Conservation (phyloP, 2,113 vertebrate species). For the Puntigrus tetrazona region DNA sequence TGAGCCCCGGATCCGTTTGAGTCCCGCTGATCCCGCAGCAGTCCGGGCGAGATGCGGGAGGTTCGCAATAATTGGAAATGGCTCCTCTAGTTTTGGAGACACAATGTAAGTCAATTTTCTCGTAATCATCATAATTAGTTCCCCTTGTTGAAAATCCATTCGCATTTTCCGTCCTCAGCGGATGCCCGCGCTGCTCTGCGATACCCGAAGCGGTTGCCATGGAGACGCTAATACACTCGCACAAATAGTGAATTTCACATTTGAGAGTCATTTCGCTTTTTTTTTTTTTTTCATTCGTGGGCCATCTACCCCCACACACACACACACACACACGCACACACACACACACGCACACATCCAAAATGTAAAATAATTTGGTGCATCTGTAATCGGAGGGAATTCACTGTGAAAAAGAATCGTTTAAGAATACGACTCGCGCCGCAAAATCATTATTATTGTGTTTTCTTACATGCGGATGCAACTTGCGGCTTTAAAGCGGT, state of each 20-base stretch:
- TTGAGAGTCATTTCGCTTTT: constrained; percentile 55
- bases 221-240: constrained; percentile 75
- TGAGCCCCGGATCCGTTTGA: constrained; percentile 27
- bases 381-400: constrained; percentile 43
- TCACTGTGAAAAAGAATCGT: constrained; percentile 15
- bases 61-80: constrained; percentile 45
- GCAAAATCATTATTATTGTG: background rate
- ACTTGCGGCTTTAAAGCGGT: background rate
- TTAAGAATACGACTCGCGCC: background rate
- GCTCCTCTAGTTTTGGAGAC: constrained; percentile 49
- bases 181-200: constrained; percentile 77
- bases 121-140: constrained; percentile 72
- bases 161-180: constrained; percentile 68
- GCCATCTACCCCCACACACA: constrained; percentile 25
- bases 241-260: constrained; percentile 72
- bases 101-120: constrained; percentile 67
- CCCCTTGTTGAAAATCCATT: constrained; percentile 72
- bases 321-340: background rate
- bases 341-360: background rate
- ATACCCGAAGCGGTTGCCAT: constrained; percentile 81
- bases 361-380: constrained; percentile 15
- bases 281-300: constrained; percentile 29
- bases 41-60: constrained; percentile 52
- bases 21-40: constrained; percentile 13
- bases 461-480: background rate